Base-by-base conservation (phyloP, 2,113 vertebrate species). In the Corythornis madagascariensis region DNA sequence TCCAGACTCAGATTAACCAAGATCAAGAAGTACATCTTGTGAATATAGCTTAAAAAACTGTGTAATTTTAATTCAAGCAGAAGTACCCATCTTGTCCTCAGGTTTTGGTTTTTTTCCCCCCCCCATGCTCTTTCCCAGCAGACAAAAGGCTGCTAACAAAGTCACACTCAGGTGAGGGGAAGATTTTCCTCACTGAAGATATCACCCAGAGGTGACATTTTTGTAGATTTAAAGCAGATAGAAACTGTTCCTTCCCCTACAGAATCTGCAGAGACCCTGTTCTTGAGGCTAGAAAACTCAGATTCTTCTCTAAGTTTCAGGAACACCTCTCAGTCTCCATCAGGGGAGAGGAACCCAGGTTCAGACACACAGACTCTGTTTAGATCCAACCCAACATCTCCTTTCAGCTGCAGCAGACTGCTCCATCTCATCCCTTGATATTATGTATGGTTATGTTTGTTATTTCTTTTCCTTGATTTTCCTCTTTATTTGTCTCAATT, bases 71-170 rank as follows among this genome's bases (percentile, higher is more conserved):
- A 72, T 73, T 69, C 26, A 35, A 56, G 2, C 2, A 48, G 18
- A 79, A 38, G 16, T 15, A 42, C 4, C 57, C 1, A 0, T 3
- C 47, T 88, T 93, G 45, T 1, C 4, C 38, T 38, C 38, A 38
- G 38, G 38, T 38, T 38, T 38, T 38, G 38, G 10, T 4, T 38
- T 38, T 38, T 38, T 38, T 38, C 38, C 38, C 38, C 38, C 35
- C 38, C 4, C 57, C 1, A 0, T 3, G 8, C 7, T 48, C 21
- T 35, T 88, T 56, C 11, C 31, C 2, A 0, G 10, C 1, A 77
- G 16, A 5, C 4, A 74, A 76, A 40, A 83, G 7, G 13, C 24
- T 83, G 4, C 3, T 56, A 14, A 69, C 6, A 43, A 65, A 56
- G 3, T 63, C 59, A 20, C 13, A 20, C 1, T 2, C 22, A 52